phyloP scores from a whole-genome alignment of 2,113 vertebrate species.

The Galemys pyrenaicus region DNA sequence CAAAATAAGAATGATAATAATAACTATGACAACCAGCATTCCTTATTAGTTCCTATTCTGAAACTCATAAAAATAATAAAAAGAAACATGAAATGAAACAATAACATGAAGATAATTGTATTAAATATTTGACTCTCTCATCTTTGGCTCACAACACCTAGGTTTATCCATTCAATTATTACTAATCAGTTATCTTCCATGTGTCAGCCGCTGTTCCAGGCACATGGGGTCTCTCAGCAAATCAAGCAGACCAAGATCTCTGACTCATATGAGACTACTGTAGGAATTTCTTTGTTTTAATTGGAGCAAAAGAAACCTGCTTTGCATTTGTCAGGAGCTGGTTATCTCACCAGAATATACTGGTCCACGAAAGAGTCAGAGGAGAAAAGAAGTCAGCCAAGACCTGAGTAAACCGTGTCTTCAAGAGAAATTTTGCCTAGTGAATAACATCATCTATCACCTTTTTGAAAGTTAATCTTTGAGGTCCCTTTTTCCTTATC shows the following conservation, averaged over 20 bases:
- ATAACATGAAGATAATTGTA: background rate
- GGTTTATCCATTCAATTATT: background rate
- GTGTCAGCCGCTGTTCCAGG: background rate
- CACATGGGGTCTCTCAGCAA: background rate
- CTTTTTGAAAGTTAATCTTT: no score
- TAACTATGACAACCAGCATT: background rate
- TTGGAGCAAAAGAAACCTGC: background rate
- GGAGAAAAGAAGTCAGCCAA: background rate
- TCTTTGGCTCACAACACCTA: background rate
- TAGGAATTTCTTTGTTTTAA: background rate
- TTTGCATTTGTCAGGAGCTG: background rate
- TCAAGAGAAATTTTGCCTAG: no score
- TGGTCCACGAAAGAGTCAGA: background rate
- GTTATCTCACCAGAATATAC: background rate
- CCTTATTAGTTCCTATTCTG: background rate
- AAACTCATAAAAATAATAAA: slow-evolving; percentile 10
- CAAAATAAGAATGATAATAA: background rate
- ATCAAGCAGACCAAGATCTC: background rate
- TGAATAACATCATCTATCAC: no score
- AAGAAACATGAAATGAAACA: background rate
- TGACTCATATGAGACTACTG: background rate
- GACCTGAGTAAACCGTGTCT: no score
- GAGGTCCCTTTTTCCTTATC: no score
- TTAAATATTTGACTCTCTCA: background rate
- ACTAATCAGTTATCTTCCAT: background rate